These are phyloP conservation scores for Phenganax marumi DNA, from an alignment of 92 coral and sea anemone genomes.

Conservation along the genomic window DNA sequence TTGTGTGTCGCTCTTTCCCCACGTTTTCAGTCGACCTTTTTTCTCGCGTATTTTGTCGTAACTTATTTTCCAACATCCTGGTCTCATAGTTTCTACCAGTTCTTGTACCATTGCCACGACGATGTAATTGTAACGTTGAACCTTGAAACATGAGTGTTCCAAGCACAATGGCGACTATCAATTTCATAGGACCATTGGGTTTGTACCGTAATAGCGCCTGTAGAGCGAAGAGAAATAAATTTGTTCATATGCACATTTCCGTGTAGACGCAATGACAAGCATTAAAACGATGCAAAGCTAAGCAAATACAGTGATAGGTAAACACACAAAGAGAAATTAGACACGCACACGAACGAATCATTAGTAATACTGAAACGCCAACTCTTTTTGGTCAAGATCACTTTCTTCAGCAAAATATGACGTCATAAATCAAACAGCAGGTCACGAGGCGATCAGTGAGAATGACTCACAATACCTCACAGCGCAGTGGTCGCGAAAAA, in stretches of 20 bases:
- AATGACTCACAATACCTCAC: conserved; percentile 2
- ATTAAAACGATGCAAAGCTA: conserved; percentile 4
- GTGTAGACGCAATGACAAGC: conserved; percentile 16
- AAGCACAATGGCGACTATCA: conserved; percentile 37
- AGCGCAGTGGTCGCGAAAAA: conserved; percentile 9
- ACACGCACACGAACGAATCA: conserved; percentile 2
- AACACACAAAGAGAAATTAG: conserved; percentile 28
- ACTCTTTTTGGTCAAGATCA: background rate
- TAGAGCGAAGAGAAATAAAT: conserved; percentile 12
- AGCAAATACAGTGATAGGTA: conserved; percentile 19
- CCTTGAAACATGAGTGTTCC: conserved; percentile 42
- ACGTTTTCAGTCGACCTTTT: background rate
- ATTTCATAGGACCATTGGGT: conserved; percentile 43
- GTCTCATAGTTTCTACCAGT: background rate
- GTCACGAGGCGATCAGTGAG: background rate
- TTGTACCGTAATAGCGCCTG: conserved; percentile 43
- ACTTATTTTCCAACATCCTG: background rate
- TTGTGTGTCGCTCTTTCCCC: background rate
- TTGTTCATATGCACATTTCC: conserved; percentile 27
- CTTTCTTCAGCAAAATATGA: background rate
- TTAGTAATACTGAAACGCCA: background rate
- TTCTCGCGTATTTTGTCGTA: conserved; percentile 5
- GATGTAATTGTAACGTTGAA: conserved; percentile 22
- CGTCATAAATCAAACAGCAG: background rate
- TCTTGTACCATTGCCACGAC: background rate